Base-by-base conservation (phyloP, 2,888 invertebrate species). In the Myathropa florea region DNA sequence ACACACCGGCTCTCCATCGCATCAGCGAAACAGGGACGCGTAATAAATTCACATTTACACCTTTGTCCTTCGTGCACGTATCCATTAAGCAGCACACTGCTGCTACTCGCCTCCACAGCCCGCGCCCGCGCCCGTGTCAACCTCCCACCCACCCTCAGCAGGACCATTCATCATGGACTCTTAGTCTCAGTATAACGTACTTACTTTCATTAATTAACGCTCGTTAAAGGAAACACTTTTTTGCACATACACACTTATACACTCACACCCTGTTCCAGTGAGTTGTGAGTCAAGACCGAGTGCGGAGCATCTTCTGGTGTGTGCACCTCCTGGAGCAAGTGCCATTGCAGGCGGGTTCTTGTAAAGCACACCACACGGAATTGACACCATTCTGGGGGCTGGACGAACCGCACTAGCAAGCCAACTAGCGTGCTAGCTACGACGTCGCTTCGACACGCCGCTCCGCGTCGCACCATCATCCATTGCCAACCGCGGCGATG, bases 151-250 rank as follows among this genome's bases (percentile, higher is more conserved):
- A 39, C 12, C 26, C 21, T 59, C 36, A 60, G 57, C 59, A 57
- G 53, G 46, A 30, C 61, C 78, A 67, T 71, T 78, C 83, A 86
- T 82, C 78, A 82, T 64, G 83, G 83, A 79, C 78, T 78, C 86
- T 86, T 86, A 86, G 83, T 83, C 83, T 83, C 75, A 78, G 28
- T 79, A 86, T 78, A 78, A 86, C 70, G 83, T 67, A 86, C 86
- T 83, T 79, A 86, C 83, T 86, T 86, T 83, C 79, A 86, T 86
- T 86, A 83, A 86, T 86, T 86, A 86, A 86, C 26, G 86, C 86
- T 79, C 83, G 83, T 86, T 83, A 82, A 79, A 75, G 75, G 67
- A 75, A 70, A 65, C 65, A 73, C 39, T 59, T 73, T 79, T 79
- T 75, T 73, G 46, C 18, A 3, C 18, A 46, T n/a, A n/a, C 18